Evolutionary conservation across 1,140 invertebrate species (phyloP), one percentile per base, ranked within the genome.

Genomic region (Panagrolaimus sp.): DNA sequence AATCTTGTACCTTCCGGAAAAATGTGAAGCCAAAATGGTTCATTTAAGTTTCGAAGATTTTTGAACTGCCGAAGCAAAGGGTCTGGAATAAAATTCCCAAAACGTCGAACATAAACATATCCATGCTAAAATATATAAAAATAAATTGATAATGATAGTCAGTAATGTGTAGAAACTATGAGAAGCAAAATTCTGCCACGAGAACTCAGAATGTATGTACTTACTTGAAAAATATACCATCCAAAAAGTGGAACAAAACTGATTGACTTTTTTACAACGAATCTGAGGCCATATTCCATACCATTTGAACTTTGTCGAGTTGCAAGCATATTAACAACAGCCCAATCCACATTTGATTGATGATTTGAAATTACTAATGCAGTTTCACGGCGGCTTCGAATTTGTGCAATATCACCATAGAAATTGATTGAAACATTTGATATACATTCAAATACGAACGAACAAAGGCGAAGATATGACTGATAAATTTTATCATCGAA

Each of bases 311-410:
- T 64, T 63, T 85, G 84, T 45, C 86, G 73, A 21, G 86, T 76
- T 12, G 87, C 85, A 21, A 88, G 68, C 83, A 87, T 86, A 70
- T 86, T 80, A 12, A 84, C 84, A n/a, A 87, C 77, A 28, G 86
- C 77, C 87, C 87, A 88, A 73, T 88, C 87, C 87, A 87, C 83
- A 80, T 86, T 85, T 68, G 84, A 84, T 75, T 88, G 87, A 75
- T 88, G 87, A 75, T 88, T 88, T 14, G 82, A 84, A 4, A 88
- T 80, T 43, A 86, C 85, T 6, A 88, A 73, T 5, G 84, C 85
- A 78, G 84, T 85, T 79, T 88, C 87, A 68, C 83, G 83, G 68
- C 82, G 82, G 43, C 78, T 73, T 32, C 80, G 58, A 1, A 86
- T 58, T 26, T 81, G 78, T 9, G 85, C 82, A 45, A 81, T 76